Evolutionary conservation across 2,113 vertebrate genomes (phyloP).

Genomic region (Spheniscus mendiculus): DNA sequence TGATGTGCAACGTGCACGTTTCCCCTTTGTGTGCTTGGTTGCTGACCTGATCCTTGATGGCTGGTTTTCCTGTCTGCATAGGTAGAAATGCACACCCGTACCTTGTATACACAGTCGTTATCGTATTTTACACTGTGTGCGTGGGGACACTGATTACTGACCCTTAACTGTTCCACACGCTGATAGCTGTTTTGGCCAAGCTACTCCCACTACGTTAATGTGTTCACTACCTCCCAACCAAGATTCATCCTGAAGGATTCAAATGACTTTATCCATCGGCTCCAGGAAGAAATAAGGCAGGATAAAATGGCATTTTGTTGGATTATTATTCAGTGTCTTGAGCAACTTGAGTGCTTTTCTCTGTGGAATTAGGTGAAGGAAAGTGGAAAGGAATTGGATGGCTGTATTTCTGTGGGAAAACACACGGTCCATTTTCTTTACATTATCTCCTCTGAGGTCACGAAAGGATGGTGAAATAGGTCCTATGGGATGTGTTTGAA

Average conservation of each 20-base stretch:
- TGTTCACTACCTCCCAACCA: background rate
- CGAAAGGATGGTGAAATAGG: background rate
- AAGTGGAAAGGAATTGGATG: background rate
- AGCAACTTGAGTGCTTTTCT: background rate
- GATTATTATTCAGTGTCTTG: background rate
- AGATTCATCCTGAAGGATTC: background rate
- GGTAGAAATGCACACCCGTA: background rate
- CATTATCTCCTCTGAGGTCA: background rate
- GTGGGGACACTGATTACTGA: too few species aligned
- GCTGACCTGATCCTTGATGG: background rate
- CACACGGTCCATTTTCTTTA: background rate
- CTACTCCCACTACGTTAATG: rapidly evolving
- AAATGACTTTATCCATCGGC: background rate
- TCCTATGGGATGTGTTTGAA: background rate
- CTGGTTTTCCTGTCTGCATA: background rate
- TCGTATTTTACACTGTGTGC: rapidly evolving
- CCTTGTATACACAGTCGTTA: rapidly evolving
- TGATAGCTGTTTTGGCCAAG: rapidly evolving
- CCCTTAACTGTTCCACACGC: background rate
- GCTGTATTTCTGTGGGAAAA: background rate
- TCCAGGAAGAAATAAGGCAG: background rate
- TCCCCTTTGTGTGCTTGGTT: background rate
- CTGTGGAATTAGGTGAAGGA: background rate
- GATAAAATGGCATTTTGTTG: background rate
- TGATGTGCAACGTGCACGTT: rapidly evolving